phyloP scores from a whole-genome alignment of 2,797 vertebrate species.

The Sylvia borin region DNA sequence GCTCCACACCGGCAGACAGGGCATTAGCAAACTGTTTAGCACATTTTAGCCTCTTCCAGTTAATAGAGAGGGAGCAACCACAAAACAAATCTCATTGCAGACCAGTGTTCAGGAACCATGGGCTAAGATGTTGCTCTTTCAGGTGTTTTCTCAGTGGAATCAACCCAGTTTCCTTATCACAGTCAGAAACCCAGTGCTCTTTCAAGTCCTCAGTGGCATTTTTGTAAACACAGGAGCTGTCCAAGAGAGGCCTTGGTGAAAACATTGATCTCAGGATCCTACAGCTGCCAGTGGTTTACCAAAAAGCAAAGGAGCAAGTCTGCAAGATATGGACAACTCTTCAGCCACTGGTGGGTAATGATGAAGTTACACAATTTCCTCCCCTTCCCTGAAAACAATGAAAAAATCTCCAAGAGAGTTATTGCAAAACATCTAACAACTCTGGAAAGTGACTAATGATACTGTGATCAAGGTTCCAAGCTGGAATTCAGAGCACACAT shows the following conservation, averaged over 20 bases:
- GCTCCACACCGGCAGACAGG: fast-evolving
- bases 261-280: slow-evolving; percentile 64
- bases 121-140: background rate
- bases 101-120: fast-evolving
- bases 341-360: slow-evolving; percentile 78
- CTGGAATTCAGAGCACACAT: background rate
- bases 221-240: slow-evolving; percentile 74
- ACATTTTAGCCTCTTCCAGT: background rate
- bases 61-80: background rate
- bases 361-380: background rate
- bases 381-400: background rate
- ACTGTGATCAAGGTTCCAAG: background rate
- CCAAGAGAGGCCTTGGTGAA: slow-evolving; percentile 76
- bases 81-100: background rate
- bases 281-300: slow-evolving; percentile 84
- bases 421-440: background rate
- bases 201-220: background rate
- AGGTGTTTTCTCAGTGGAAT: background rate
- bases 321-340: slow-evolving; percentile 81
- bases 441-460: background rate
- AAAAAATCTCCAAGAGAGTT: background rate
- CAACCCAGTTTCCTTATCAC: background rate
- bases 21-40: background rate
- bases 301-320: slow-evolving; percentile 76
- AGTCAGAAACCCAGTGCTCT: background rate